Evolutionary conservation across 2,113 vertebrate genomes (phyloP).

Genomic region (Smithornis capensis): DNA sequence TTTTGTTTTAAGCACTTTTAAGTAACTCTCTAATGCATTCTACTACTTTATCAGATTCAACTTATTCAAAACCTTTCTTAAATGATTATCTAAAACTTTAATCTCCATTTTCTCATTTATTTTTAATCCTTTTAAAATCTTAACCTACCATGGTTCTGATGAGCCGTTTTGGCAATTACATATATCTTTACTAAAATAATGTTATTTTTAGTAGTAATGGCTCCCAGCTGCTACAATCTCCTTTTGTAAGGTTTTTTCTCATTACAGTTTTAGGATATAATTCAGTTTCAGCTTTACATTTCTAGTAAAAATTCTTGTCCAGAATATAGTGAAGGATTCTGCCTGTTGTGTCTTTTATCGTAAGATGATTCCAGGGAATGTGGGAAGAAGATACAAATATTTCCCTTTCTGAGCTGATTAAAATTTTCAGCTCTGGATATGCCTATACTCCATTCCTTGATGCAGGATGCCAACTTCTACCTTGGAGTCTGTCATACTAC

Average conservation of each 20-base stretch:
- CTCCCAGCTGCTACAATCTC: background rate
- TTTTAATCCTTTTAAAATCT: background rate
- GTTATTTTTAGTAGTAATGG: background rate
- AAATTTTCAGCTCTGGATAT: background rate
- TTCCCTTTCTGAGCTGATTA: background rate
- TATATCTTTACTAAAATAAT: background rate
- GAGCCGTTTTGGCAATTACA: background rate
- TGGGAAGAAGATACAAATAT: background rate
- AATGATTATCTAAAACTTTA: background rate
- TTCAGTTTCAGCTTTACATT: background rate
- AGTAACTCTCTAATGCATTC: background rate
- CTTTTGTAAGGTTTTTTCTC: background rate
- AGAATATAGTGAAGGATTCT: background rate
- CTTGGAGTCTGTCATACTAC: background rate
- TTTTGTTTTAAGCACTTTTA: background rate
- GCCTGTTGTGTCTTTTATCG: background rate
- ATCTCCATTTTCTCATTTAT: background rate
- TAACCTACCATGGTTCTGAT: background rate
- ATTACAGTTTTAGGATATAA: background rate
- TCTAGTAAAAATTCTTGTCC: background rate
- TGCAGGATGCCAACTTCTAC: background rate
- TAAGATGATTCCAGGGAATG: background rate
- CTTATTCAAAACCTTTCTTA: background rate
- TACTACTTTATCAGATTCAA: background rate
- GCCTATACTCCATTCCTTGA: background rate